Evolutionary conservation across 2,113 vertebrate genomes (phyloP).

Genomic region (Glareola pratincola): DNA sequence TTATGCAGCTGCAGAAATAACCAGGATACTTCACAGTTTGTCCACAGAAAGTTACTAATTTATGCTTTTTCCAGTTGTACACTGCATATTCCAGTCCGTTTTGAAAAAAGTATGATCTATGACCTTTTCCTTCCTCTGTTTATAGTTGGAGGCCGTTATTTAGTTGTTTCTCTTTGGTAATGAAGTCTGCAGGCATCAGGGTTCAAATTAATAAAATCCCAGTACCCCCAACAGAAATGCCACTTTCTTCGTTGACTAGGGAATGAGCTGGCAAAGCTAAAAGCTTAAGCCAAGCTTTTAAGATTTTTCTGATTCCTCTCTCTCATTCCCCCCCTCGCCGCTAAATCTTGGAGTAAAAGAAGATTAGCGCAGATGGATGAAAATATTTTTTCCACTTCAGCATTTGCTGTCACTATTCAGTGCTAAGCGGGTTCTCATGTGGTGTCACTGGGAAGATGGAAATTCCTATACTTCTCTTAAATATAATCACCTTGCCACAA

Average conservation of each 20-base stretch:
- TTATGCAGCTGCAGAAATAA: conserved; percentile 70
- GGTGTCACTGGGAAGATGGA: conserved; percentile 45
- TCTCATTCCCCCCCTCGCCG: not conserved
- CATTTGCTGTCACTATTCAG: conserved; percentile 61
- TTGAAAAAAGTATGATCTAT: not conserved
- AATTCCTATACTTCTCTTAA: conserved; percentile 46
- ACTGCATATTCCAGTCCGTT: not conserved
- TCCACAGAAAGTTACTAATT: conserved; percentile 72
- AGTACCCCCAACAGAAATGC: conserved; percentile 29
- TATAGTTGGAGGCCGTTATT: not conserved
- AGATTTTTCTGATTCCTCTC: conserved; percentile 23
- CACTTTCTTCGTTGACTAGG: conserved; percentile 25
- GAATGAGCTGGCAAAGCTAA: conserved; percentile 51
- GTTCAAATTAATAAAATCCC: conserved; percentile 48
- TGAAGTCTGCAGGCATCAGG: conserved; percentile 35
- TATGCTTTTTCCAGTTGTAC: conserved; percentile 13
- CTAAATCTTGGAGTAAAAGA: conserved; percentile 62
- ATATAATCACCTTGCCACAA: conserved; percentile 42
- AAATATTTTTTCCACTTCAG: conserved; percentile 68
- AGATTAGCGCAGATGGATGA: conserved; percentile 60
- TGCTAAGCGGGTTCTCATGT: conserved; percentile 39
- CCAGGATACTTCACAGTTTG: conserved; percentile 66
- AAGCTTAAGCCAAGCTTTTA: conserved; percentile 57
- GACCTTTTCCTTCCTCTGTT: not conserved
- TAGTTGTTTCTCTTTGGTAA: conserved; percentile 49